Base-by-base conservation (phyloP, 2,797 vertebrate genomes). In the Chiroxiphia lanceolata region DNA sequence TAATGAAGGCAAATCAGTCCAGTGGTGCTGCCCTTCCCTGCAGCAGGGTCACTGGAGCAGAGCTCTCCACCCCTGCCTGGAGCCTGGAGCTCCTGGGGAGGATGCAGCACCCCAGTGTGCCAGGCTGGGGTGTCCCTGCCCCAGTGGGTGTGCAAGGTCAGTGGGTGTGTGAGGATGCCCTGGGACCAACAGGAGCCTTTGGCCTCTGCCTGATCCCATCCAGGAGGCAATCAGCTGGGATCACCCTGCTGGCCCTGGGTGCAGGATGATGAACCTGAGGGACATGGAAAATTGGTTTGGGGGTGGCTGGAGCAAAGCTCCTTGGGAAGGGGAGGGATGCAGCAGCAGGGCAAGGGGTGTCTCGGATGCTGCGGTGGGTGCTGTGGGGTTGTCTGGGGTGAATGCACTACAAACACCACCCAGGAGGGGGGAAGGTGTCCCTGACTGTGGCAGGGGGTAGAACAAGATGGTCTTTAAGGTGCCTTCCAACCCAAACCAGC, bases 211-310 rank as follows among this genome's bases (percentile, higher is more conserved):
- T 21, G 34, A 13, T 5, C 31, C 33, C 40, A 7, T 4, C 38
- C 11, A 5, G 53, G 26, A 18, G 21, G 6, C 47, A 11, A 33
- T 11, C 63, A 56, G 68, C 19, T 42, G 12, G 42, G 47, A 34
- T 27, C 3, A 0, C 18, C 64, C 17, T 1, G 1, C 34, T 1
- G 0, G 13, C 9, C 17, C 70, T 1, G 4, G 29, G 25, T 8
- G 36, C 56, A 34, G 31, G 27, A 15, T 1, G 22, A 36, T n/a
- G 44, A 40, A 47, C 51, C 27, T 29, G 59, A 0, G 0, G 26
- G 31, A 23, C 26, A 16, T 0, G 0, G 64, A 7, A 42, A 31
- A 9, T 1, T 2, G 34, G 2, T 17, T 4, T 2, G 3, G 31
- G 12, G 22, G n/a, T 2, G 14, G 25, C 51, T 9, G 59, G 31